Evolutionary conservation across 37 sponge, comb jelly and placozoan species (phyloP), one percentile per base, ranked within the genome.

Genomic region (Ianthella basta): DNA sequence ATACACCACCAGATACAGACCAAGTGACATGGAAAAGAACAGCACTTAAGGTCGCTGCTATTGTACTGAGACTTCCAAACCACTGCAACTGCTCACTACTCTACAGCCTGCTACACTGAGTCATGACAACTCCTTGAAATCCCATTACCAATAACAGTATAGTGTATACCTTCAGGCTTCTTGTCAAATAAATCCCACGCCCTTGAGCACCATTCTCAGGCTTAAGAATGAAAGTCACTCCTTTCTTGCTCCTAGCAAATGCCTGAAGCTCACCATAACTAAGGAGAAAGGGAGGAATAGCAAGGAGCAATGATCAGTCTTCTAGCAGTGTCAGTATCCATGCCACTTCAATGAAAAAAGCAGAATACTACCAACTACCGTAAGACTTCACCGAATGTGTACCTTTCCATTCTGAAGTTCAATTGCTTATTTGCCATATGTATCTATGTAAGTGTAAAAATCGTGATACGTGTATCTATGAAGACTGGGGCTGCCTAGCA

Each of bases 201-300:
- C 99, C 99, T 80, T 99, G 99, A 72, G 92, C 92, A 14, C 97
- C 90, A 81, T 84, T 93, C 57, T 95, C 97, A n/a, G 99, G 99
- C 68, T 99, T 99, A 20, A 91, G 77, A 27, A 99, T 99, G 82
- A 87, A 98, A 54, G 92, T 90, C 64, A 89, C 90, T 85, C 91
- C 89, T 82, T 97, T 97, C 89, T 98, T 95, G n/a, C 77, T 34
- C 40, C 91, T 72, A 83, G 80, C 91, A 80, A 84, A 96, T 35
- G 96, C 73, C 85, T 92, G 91, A 66, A 98, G 92, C 35, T 98
- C 98, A 66, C 96, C 89, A 82, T 90, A 90, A 60, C 96, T 97
- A 67, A 25, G 54, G 4, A 44, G 50, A 44, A 44, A n/a, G n/a
- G n/a, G 41, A 18, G 18, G 38, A 16, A 55, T 53, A 39, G 13